A percentile compares a stretch with the other conserved stretches of the same genome.
Conservation (phyloP, 2,113 vertebrate species). For the Stomatorhinus ivindoensis region DNA sequence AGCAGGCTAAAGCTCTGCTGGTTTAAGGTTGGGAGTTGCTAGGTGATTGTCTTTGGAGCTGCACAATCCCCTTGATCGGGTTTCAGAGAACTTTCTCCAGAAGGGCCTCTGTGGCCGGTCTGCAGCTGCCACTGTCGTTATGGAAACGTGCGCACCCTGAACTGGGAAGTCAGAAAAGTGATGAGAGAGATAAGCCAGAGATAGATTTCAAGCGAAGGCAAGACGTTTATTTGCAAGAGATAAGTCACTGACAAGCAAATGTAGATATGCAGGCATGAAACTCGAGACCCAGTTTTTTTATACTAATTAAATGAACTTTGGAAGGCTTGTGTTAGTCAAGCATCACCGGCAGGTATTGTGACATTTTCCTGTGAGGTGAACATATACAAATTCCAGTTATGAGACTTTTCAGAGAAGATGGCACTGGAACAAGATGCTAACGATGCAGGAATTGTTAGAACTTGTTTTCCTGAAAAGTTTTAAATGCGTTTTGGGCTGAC, state of each 20-base stretch:
- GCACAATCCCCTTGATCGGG: background rate
- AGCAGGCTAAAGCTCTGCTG: background rate
- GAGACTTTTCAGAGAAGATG: background rate
- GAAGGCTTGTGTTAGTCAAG: background rate
- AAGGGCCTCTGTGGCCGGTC: background rate
- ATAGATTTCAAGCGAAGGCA: background rate
- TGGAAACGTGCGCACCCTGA: background rate
- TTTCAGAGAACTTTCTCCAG: slow-evolving; percentile 15
- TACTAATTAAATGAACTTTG: background rate
- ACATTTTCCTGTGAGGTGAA: background rate
- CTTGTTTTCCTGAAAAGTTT: background rate
- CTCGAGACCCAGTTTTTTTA: background rate
- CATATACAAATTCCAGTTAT: background rate
- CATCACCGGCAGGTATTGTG: background rate
- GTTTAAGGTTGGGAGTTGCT: background rate
- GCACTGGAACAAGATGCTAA: background rate
- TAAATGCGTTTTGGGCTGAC: background rate
- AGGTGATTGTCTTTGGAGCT: slow-evolving; percentile 8
- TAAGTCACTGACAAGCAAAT: background rate
- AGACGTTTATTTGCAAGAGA: background rate
- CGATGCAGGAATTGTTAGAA: background rate
- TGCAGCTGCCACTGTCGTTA: background rate
- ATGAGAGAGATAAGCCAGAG: background rate
- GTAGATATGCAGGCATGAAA: background rate
- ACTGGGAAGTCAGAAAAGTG: background rate